phyloP scores from a whole-genome alignment of 1,140 invertebrate species.

The Acyrthosiphon pisum region DNA sequence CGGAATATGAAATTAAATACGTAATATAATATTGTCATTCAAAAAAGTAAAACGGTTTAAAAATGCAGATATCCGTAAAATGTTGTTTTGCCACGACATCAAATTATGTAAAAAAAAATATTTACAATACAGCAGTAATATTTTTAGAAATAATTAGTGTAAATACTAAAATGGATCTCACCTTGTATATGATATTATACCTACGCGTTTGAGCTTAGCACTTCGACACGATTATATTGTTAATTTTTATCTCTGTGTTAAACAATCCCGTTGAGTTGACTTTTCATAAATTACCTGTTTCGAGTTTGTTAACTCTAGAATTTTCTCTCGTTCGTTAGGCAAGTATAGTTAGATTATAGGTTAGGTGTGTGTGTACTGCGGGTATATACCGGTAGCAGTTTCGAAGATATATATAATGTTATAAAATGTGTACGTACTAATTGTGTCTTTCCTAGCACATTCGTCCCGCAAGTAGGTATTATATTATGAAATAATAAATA shows the following conservation, averaged over 20 bases:
- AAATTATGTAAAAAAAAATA: not conserved
- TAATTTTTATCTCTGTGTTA: not conserved
- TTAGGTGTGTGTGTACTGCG: not conserved
- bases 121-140: not conserved
- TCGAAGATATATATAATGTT: not conserved
- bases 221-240: not conserved
- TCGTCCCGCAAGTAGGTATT: not conserved
- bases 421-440: not conserved
- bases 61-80: not conserved
- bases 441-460: not conserved
- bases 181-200: too few species aligned
- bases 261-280: not conserved
- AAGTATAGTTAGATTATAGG: not conserved
- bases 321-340: not conserved
- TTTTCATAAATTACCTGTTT: not conserved
- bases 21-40: too few species aligned
- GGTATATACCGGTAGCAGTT: not conserved
- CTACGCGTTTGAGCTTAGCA: not conserved
- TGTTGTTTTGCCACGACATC: not conserved
- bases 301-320: not conserved
- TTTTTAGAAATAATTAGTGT: not conserved
- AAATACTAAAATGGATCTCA: not conserved
- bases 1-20: too few species aligned
- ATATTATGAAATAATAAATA: constrained; percentile 13
- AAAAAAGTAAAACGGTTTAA: too few species aligned